Evolutionary conservation across 2,797 vertebrate genomes (phyloP), one percentile per base, ranked within the genome.

Genomic region (Loriculus beryllinus): DNA sequence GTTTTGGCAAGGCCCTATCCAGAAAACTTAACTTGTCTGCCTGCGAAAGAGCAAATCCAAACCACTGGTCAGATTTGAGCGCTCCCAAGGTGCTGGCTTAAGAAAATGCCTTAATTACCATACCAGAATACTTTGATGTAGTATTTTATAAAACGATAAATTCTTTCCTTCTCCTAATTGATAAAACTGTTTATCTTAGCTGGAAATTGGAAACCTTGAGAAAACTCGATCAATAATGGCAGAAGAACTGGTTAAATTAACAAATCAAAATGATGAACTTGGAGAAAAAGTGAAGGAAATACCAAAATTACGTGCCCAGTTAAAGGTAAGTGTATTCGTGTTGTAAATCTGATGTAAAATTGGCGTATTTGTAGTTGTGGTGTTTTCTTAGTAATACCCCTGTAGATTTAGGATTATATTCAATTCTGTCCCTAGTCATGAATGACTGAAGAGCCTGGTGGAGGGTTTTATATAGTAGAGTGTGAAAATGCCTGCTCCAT

Each of bases 191-290:
- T 63, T 94, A 31, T 39, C n/a, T 70, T 93, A 99, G 99, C 82
- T 99, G 88, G 99, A 99, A 98, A 99, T 99, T 82, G 97, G 98
- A 57, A 98, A 92, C 96, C 97, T 99, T 87, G 99, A 99, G 97
- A 98, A 99, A 97, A 99, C 98, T 81, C 99, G 99, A 48, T 98
- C 99, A 8, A 98, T 99, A 96, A 99, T 99, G 98, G 98, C 99
- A 16, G 99, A 99, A 96, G 99, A 99, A 72, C 97, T 99, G 42
- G 98, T 99, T 91, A 98, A 98, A 91, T 98, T 99, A 97, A 99
- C 99, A 88, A 99, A 98, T 98, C 98, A 98, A 95, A 99, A 99
- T 3, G 99, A 99, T 29, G 99, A 99, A 31, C 98, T 99, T 93
- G 98, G 99, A 90, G 98, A 98, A 93, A 98, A 98, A 72, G 98